phyloP scores from a whole-genome alignment of 2,888 invertebrate genomes.

The Cepaea hortensis region DNA sequence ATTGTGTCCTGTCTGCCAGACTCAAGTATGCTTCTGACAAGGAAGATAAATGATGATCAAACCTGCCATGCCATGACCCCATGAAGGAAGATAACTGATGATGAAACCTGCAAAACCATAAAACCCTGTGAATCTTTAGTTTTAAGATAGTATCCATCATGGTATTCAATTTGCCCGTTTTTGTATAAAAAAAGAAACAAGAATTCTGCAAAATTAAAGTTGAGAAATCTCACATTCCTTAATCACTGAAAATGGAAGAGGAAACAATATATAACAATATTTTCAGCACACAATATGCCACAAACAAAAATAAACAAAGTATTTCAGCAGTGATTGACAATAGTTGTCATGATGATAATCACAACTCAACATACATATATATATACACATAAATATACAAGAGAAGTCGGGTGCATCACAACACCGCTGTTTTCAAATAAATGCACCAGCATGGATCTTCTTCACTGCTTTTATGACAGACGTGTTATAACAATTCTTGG shows the following conservation, averaged over 20 bases:
- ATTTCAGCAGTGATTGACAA: constrained; percentile 26
- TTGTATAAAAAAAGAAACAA: too few relatives aligned
- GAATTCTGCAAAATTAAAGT: too few relatives aligned
- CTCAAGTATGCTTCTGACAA: too few relatives aligned
- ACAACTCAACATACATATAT: constrained; percentile 12
- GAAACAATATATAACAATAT: neutral
- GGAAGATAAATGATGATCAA: too few relatives aligned
- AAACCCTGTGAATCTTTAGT: too few relatives aligned
- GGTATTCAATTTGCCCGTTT: too few relatives aligned
- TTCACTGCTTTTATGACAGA: neutral
- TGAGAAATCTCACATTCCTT: neutral
- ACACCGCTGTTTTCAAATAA: constrained; percentile 10
- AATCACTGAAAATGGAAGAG: neutral
- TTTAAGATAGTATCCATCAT: too few relatives aligned
- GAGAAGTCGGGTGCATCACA: neutral
- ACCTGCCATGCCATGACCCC: too few relatives aligned
- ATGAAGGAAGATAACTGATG: too few relatives aligned
- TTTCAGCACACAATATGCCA: constrained; percentile 10
- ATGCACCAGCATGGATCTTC: neutral
- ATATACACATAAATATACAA: constrained; percentile 15
- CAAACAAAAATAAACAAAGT: neutral
- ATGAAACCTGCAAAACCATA: too few relatives aligned
- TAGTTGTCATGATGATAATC: neutral
- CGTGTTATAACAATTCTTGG: neutral
- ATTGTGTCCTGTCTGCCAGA: too few relatives aligned